A percentile compares a stretch with the other conserved stretches of the same genome.
These are phyloP conservation scores for Tragelaphus strepsiceros DNA, from an alignment of 2,113 vertebrate species.

Conservation along the genomic window DNA sequence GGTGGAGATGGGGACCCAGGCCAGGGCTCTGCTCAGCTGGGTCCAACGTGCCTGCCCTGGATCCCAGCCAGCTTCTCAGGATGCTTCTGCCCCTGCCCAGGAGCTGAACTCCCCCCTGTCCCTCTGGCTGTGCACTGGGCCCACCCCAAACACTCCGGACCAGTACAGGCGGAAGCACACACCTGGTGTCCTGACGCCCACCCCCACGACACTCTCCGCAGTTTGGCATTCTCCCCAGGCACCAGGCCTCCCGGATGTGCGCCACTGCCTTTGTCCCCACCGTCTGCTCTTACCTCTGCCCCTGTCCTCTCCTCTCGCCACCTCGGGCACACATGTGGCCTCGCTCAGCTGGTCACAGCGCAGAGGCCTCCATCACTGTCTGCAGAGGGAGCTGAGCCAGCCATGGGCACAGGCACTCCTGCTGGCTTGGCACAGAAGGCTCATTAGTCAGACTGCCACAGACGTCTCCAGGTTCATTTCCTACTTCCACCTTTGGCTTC, in stretches of 20 bases:
- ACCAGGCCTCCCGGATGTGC: fast-evolving
- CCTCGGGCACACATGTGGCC: not conserved
- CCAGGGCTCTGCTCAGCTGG: not conserved
- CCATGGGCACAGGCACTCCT: not conserved
- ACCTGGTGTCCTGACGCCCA: fast-evolving
- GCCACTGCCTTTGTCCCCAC: not conserved
- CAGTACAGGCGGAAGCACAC: not conserved
- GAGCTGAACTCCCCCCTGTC: not conserved
- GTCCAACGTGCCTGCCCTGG: not conserved
- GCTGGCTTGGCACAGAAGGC: constrained; percentile 38
- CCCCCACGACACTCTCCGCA: not conserved
- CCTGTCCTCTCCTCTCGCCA: not conserved
- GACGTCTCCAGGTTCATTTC: constrained; percentile 56
- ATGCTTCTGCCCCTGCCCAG: not conserved
- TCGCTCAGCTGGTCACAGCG: not conserved
- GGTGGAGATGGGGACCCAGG: not conserved
- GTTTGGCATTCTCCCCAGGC: not conserved
- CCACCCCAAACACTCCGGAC: not conserved
- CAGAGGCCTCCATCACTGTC: constrained; percentile 58
- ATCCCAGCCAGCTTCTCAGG: not conserved
- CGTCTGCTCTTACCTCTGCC: not conserved
- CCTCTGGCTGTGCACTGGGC: not conserved
- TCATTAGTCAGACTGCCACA: constrained; percentile 48
- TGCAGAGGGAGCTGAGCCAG: constrained; percentile 39
- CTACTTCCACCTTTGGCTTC: constrained; percentile 56